Evolutionary conservation across 2,888 invertebrate species (phyloP).

Genomic region (Catocala fraxini): DNA sequence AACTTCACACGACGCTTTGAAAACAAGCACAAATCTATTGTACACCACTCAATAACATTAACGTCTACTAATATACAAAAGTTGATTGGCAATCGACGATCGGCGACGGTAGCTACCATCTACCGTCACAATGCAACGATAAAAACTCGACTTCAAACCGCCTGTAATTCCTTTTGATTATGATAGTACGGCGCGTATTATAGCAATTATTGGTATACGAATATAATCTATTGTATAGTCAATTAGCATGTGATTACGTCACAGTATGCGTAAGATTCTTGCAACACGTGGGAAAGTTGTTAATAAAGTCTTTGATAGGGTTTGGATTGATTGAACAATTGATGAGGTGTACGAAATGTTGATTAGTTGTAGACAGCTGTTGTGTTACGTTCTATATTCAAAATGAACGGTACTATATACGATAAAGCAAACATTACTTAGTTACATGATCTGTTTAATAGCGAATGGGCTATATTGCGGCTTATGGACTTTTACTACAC

Average conservation of each 20-base stretch:
- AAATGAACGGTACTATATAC: too few relatives aligned
- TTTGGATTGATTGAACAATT: slow-evolving; percentile 13
- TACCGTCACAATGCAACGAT: slow-evolving; percentile 60
- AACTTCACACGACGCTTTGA: slow-evolving; percentile 61
- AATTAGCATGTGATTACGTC: slow-evolving; percentile 70
- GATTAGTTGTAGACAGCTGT: not conserved
- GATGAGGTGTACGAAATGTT: not conserved
- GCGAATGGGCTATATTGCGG: too few relatives aligned
- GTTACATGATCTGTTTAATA: too few relatives aligned
- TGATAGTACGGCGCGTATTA: slow-evolving; percentile 78
- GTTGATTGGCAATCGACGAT: slow-evolving; percentile 70
- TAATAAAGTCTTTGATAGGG: slow-evolving; percentile 18
- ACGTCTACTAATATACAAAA: slow-evolving; percentile 59
- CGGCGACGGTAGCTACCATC: slow-evolving; percentile 34
- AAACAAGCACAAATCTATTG: slow-evolving; percentile 71
- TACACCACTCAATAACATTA: slow-evolving; percentile 50
- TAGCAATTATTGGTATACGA: slow-evolving; percentile 75
- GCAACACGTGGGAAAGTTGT: slow-evolving; percentile 55
- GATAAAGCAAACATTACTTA: too few relatives aligned
- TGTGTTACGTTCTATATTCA: too few relatives aligned
- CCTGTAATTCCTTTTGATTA: slow-evolving; percentile 80
- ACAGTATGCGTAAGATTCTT: slow-evolving; percentile 44
- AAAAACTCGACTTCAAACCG: slow-evolving; percentile 70
- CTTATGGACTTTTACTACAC: too few relatives aligned
- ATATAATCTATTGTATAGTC: slow-evolving; percentile 70